phyloP scores from a whole-genome alignment of 2,113 vertebrate genomes.

The Atherinomorus stipes region DNA sequence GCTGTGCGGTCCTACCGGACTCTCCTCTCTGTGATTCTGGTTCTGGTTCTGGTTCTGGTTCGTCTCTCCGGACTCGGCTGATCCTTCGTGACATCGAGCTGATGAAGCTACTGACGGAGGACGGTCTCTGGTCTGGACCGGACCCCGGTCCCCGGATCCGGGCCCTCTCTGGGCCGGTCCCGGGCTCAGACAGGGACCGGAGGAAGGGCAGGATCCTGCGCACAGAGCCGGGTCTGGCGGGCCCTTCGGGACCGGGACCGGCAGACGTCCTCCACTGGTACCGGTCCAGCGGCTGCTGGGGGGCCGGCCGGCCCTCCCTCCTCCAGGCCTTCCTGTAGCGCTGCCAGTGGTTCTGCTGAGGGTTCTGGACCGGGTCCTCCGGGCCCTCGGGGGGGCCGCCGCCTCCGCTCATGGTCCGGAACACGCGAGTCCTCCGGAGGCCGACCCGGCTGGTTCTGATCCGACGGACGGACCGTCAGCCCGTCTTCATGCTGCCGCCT shows the following conservation, averaged over 20 bases:
- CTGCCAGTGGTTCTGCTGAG: conserved; percentile 28
- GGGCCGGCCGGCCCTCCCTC: conserved; percentile 4
- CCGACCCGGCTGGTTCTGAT: conserved; percentile 5
- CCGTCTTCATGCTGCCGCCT: conserved; percentile 16
- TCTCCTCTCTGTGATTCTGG: not conserved
- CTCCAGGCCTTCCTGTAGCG: conserved; percentile 51
- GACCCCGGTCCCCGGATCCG: conserved; percentile 30
- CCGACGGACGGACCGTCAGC: not conserved
- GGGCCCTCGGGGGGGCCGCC: conserved; percentile 5
- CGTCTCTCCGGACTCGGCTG: conserved; percentile 47
- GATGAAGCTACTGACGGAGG: conserved; percentile 51
- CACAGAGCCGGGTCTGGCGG: conserved; percentile 1
- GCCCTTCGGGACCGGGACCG: not conserved
- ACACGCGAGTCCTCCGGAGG: not conserved
- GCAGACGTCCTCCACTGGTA: conserved; percentile 53
- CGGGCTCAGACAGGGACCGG: conserved; percentile 72
- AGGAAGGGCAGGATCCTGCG: conserved; percentile 55
- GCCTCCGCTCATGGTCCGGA: conserved; percentile 62
- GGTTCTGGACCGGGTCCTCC: not conserved
- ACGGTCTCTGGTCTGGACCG: not conserved
- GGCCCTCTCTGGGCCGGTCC: not conserved
- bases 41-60: not conserved
- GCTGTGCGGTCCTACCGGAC: conserved; percentile 67
- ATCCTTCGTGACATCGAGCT: conserved; percentile 63
- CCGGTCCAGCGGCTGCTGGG: conserved; percentile 52